Conservation (phyloP, 2,113 vertebrate species). For the Acinonyx jubatus region DNA sequence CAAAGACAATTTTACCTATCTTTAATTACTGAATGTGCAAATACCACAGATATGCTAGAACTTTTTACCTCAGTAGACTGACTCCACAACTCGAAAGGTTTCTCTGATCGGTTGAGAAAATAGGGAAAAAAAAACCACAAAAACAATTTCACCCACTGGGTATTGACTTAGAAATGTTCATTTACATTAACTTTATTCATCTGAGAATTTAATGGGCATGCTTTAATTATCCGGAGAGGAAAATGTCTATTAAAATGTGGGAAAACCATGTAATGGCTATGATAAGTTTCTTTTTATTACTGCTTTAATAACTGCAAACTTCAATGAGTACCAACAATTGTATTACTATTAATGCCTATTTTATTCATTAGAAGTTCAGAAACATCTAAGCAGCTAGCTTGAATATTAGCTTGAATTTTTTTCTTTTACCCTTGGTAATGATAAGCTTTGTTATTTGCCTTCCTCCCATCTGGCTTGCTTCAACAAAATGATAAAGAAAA, state of each 20-base stretch:
- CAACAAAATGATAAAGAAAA: constrained; percentile 48
- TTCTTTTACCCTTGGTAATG: constrained; percentile 42
- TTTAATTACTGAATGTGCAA: constrained; percentile 18
- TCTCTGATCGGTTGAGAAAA: background rate
- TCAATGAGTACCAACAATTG: constrained; percentile 64
- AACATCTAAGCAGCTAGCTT: constrained; percentile 48
- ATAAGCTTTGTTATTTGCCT: constrained; percentile 57
- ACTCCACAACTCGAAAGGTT: background rate
- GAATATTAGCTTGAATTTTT: background rate
- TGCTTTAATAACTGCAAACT: constrained; percentile 67
- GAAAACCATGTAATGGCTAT: constrained; percentile 49
- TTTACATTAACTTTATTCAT: constrained; percentile 9
- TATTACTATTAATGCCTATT: constrained; percentile 60
- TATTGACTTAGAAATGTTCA: constrained; percentile 41
- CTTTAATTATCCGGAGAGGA: background rate
- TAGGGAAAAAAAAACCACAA: background rate
- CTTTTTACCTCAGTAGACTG: background rate
- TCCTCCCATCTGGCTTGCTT: constrained; percentile 21
- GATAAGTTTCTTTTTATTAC: constrained; percentile 69
- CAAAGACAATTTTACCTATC: background rate
- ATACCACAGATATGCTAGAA: background rate
- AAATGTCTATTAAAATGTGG: constrained; percentile 46
- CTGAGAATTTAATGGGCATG: background rate
- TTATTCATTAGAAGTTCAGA: constrained; percentile 71
- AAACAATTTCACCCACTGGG: constrained; percentile 47